Evolutionary conservation across 2,113 vertebrate genomes (phyloP), one percentile per base, ranked within the genome.

Genomic region (Sitta europaea): DNA sequence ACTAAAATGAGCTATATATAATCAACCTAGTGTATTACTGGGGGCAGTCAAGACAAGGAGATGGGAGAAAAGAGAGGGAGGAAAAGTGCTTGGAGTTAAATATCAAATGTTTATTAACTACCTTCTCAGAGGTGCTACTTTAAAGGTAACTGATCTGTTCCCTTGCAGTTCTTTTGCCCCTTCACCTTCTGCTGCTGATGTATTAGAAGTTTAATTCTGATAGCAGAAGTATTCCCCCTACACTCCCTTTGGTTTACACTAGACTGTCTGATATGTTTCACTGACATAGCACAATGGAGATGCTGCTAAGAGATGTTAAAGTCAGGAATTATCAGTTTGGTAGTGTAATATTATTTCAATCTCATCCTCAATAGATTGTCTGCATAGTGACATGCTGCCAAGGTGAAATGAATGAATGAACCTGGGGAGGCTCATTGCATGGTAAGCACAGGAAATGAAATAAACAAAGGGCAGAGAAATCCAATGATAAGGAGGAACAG

Each of bases 1-100:
- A 96, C 96, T 96, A 85, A 95, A 96, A 95, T 72, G 91, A 96
- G 94, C 94, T 78, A 79, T 96, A 79, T 95, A 95, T 95, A 96
- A 96, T 88, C 84, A 90, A 73, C 43, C 36, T 90, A 85, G 80
- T 82, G 74, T 95, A 68, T 95, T 96, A 92, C 33, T 74, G 42
- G 74, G 42, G 92, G 24, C 48, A 73, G 94, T 83, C 50, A 86
- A 92, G 90, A 90, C 84, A 93, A 94, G 71, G 51, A 94, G 63
- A 92, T 76, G 50, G n/a, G 71, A 67, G 80, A 90, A 89, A 86
- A 87, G 57, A 86, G 33, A 79, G 43, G 45, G 35, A 77, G 35
- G 40, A 63, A 77, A 86, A 76, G 59, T 85, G 53, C 40, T 82
- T 85, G 25, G 31, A 94, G 90, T 96, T 88, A 88, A 93, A 88